phyloP scores from a whole-genome alignment of 2,888 invertebrate species.

The Yponomeuta evonymella region DNA sequence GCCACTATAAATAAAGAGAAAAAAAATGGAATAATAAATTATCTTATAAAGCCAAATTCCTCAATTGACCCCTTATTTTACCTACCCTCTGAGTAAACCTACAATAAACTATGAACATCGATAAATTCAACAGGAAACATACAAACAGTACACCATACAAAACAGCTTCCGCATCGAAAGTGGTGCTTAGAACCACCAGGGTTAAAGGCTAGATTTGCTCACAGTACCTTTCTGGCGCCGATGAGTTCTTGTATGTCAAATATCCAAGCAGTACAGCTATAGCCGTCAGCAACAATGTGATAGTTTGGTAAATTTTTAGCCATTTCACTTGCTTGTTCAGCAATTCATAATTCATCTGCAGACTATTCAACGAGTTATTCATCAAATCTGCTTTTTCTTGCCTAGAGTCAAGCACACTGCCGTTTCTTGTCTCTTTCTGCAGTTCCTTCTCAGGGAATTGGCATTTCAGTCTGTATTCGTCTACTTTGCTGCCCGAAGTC shows the following conservation, averaged over 20 bases:
- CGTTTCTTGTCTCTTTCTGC: conserved; percentile 38
- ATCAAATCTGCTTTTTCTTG: conserved; percentile 86
- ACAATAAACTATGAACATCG: conserved; percentile 35
- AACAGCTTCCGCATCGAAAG: conserved; percentile 33
- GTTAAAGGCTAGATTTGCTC: conserved; percentile 56
- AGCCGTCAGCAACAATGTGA: conserved; percentile 46
- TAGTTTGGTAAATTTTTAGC: conserved; percentile 49
- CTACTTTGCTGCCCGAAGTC: conserved; percentile 75
- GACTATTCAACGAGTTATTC: conserved; percentile 77
- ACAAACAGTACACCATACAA: conserved; percentile 23
- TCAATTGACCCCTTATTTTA: not conserved
- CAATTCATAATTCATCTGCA: conserved; percentile 50
- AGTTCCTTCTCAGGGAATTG: conserved; percentile 69
- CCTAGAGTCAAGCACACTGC: conserved; percentile 38
- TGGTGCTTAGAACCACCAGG: conserved; percentile 50
- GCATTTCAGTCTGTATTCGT: conserved; percentile 85
- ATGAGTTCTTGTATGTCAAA: conserved; percentile 46
- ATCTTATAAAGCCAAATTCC: not conserved
- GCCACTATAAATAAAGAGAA: not conserved
- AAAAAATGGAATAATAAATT: not conserved
- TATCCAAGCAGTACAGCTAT: conserved; percentile 48
- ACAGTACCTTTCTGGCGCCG: conserved; percentile 44
- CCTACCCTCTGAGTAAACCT: not conserved
- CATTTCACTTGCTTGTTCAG: conserved; percentile 47
- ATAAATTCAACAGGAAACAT: conserved; percentile 30